Evolutionary conservation across 23 tunicate species (phyloP).

Genomic region (Trididemnum nubilum): DNA sequence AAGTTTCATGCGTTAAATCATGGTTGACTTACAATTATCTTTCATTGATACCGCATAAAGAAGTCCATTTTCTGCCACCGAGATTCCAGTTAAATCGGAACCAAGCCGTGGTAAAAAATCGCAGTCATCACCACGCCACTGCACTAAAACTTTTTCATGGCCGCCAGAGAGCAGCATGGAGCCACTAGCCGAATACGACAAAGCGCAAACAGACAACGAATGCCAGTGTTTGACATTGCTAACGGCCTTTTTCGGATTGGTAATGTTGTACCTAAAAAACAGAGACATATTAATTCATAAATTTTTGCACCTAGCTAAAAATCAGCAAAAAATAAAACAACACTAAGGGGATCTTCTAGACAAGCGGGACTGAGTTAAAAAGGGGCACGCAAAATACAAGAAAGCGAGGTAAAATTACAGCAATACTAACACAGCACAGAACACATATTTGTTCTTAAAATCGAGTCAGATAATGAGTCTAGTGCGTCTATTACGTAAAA

Average conservation of each 20-base stretch:
- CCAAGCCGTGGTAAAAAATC: conserved; percentile 76
- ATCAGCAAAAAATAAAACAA: no score
- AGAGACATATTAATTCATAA: no score
- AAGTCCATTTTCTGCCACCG: conserved; percentile 38
- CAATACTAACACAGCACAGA: no score
- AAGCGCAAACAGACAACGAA: conserved; percentile 30
- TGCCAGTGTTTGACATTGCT: conserved; percentile 73
- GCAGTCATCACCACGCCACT: conserved; percentile 43
- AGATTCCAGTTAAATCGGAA: conserved; percentile 26
- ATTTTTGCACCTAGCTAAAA: no score
- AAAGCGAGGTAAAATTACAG: no score
- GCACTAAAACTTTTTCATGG: conserved; percentile 78
- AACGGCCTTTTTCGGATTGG: neutral
- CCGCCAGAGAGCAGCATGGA: conserved; percentile 66
- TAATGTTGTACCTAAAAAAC: conserved; percentile 37
- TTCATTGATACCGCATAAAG: conserved; percentile 53
- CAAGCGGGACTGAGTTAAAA: no score
- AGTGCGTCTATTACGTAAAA: no score
- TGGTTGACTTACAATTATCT: conserved; percentile 67
- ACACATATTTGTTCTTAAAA: no score
- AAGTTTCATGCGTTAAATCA: no score
- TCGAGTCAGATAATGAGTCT: no score
- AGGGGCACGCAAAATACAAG: no score
- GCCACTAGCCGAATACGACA: conserved; percentile 60
- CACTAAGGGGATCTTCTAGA: no score